These are phyloP conservation scores for Gambusia affinis DNA, from an alignment of 2,113 vertebrate genomes.

Conservation along the genomic window DNA sequence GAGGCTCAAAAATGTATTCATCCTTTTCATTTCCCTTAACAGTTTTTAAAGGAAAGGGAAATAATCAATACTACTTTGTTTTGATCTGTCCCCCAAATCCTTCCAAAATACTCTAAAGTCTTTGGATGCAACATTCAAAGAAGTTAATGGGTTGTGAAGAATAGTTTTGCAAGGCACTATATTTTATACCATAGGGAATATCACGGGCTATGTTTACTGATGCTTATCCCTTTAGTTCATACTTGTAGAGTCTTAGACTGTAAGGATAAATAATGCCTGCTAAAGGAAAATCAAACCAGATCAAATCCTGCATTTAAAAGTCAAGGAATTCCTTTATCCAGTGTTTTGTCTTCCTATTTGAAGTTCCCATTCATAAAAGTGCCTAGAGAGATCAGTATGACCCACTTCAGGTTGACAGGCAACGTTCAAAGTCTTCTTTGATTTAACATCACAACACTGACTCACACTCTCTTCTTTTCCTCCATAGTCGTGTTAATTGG, in stretches of 20 bases:
- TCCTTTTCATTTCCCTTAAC: not conserved
- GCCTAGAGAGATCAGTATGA: too few species aligned
- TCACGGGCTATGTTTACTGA: not conserved
- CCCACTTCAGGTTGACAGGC: not conserved
- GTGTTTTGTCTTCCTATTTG: not conserved
- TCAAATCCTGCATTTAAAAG: not conserved
- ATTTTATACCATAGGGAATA: not conserved
- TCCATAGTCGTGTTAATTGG: constrained; percentile 87
- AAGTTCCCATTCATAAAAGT: not conserved
- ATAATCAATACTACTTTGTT: not conserved
- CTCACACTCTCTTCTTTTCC: constrained; percentile 1
- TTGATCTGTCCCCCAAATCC: not conserved
- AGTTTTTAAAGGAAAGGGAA: not conserved
- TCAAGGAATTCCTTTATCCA: not conserved
- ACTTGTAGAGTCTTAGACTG: too few species aligned
- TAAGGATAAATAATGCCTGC: too few species aligned
- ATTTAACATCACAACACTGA: not conserved
- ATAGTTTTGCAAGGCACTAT: not conserved
- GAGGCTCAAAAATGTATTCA: not conserved
- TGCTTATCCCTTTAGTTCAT: not conserved
- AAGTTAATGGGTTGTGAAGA: not conserved
- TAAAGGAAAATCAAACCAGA: not conserved
- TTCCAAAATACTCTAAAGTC: not conserved
- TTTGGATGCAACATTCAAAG: not conserved
- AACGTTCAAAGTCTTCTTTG: not conserved